Evolutionary conservation across 1,140 invertebrate genomes (phyloP), one percentile per base, ranked within the genome.

Genomic region (Macrosteles quadrilineatus): DNA sequence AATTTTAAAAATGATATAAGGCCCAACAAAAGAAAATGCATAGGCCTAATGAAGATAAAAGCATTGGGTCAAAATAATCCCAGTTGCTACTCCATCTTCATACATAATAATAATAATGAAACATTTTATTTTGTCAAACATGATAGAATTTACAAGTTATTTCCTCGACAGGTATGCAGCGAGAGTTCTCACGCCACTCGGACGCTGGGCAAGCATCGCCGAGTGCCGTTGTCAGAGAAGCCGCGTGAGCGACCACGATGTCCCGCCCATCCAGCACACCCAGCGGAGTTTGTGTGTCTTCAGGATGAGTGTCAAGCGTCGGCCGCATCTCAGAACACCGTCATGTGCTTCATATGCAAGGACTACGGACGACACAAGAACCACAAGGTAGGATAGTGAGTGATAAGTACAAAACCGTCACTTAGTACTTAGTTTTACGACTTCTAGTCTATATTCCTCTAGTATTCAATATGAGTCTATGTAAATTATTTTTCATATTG

Each of bases 271-370:
- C 81, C 84, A 0, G 83, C 83, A 45, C 85, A 87, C 70, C 76
- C 84, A 9, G 85, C 87, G 1, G 86, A 88, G 71, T 88, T 87
- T 77, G 84, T 84, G 21, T 88, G 86, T 69, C 78, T 86, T 43
- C 84, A 87, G 72, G 84, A 87, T 53, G 83, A 81, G 23, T 88
- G 86, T 74, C 80, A 83, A 69, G 79, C 77, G 64, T 76, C 78
- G 19, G 17, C 47, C 4, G 47, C 47, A 19, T 76, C 77, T 14
- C 72, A 83, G 12, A 63, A 76, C 31, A 45, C 80, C 30, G 74
- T 84, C 3, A 86, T 87, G 84, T 88, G 87, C 72, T 87, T 87
- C 75, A 81, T 87, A 17, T 88, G 87, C 75, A 87, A 87, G 75
- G 83, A 84, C 71, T 87, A 87, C 75, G 85, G 86, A 17, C 77